Percentiles rank a stretch among this genome's conserved stretches.
Conservation (phyloP, 1,140 invertebrate genomes). For the Triops longicaudatus region DNA sequence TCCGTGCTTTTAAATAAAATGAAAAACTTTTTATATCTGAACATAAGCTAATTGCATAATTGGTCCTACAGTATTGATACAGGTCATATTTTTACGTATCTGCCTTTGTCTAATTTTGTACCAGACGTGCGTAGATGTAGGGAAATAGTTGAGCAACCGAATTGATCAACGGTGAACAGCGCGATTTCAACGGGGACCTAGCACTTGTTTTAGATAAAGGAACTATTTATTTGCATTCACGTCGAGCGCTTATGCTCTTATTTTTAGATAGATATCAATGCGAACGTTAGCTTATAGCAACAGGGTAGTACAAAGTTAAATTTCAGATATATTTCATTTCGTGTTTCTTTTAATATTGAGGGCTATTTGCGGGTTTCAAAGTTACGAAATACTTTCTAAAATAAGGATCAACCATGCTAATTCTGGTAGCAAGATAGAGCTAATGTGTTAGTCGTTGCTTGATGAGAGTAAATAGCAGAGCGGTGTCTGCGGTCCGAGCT, state of each 20-base stretch:
- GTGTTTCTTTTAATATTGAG: too few species aligned
- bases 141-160: background rate
- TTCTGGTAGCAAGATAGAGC: background rate
- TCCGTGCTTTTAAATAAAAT: background rate
- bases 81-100: background rate
- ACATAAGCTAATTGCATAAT: background rate
- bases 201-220: background rate
- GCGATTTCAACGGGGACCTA: background rate
- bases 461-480: conserved; percentile 1
- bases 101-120: background rate
- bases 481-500: background rate
- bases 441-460: background rate
- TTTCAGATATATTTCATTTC: too few species aligned
- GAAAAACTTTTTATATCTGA: background rate
- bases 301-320: too few species aligned
- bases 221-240: background rate
- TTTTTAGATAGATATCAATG: too few species aligned
- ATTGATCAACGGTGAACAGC: background rate
- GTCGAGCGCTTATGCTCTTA: too few species aligned
- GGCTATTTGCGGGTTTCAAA: too few species aligned
- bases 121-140: background rate
- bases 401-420: background rate
- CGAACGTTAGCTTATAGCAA: too few species aligned
- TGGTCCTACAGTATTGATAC: background rate
- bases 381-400: background rate